Evolutionary conservation across 2,113 vertebrate species (phyloP), one percentile per base, ranked within the genome.

Genomic region (Himantopus leucocephalus): DNA sequence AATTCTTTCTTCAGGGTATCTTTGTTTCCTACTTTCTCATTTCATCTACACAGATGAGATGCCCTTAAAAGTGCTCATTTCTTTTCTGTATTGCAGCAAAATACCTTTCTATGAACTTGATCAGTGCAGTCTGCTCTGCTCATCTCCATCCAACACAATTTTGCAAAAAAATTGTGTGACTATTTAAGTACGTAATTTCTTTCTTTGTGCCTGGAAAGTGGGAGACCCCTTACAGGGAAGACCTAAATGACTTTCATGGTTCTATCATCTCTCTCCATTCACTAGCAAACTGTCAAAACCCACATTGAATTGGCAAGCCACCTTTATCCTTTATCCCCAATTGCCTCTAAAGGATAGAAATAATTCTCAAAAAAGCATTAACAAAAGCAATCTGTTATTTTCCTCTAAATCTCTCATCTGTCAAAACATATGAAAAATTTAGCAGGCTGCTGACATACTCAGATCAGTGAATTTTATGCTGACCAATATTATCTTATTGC

Each of bases 351-450:
- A 92, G 59, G 94, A 88, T 95, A 89, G 76, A 91, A 94, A 73
- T 77, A 89, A 95, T 97, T 95, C 64, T 84, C 84, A 92, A 89
- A 77, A 77, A 94, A 92, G 55, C 73, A 91, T 89, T 95, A 88
- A 91, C 72, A 92, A 94, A 94, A 94, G 59, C 84, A 89, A 74
- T 95, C 63, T 92, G 59, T 87, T 96, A 91, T 92, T 92, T 96
- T 91, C 76, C 45, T 94, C 68, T 89, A 91, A 84, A 92, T 53
- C 63, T 84, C 73, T 94, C 26, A 80, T 56, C 72, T 96, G 90
- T 94, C 90, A 95, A 95, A 96, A 96, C 76, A 88, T 29, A 80
- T 41, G 45, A 89, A 92, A 95, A 94, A 84, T 62, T 72, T 66
- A 91, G 55, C 39, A 85, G 26, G 48, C 67, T 83, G 90, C 39